phyloP scores from a whole-genome alignment of 2,797 vertebrate species.

The Danio jaintianensis region DNA sequence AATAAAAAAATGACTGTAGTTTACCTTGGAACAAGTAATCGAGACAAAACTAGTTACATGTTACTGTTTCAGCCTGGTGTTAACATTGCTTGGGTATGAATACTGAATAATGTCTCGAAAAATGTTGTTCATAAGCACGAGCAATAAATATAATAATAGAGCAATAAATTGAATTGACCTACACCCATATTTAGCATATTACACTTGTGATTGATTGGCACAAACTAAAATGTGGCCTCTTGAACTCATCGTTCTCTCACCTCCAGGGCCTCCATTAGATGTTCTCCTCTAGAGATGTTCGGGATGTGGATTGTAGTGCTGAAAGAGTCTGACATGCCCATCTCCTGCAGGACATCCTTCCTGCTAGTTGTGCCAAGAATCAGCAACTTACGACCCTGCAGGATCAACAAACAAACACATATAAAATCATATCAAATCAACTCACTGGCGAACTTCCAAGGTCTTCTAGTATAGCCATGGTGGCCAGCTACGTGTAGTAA shows the following conservation, averaged over 20 bases:
- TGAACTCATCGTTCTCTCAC: conserved; percentile 67
- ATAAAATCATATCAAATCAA: conserved; percentile 1
- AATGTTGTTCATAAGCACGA: too few relatives aligned
- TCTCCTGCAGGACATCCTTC: conserved; percentile 94
- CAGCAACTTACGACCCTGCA: conserved; percentile 91
- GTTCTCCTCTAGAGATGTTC: conserved; percentile 88
- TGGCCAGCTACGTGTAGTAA: conserved; percentile 24
- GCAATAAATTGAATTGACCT: too few relatives aligned
- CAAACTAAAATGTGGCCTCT: too few relatives aligned
- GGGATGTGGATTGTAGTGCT: conserved; percentile 93
- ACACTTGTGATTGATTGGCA: too few relatives aligned
- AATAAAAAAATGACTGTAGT: too few relatives aligned
- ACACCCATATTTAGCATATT: too few relatives aligned
- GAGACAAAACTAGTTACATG: too few relatives aligned
- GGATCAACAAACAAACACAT: conserved; percentile 38
- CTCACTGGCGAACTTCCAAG: neutral
- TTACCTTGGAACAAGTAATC: too few relatives aligned
- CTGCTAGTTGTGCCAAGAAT: conserved; percentile 96
- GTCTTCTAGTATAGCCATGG: neutral
- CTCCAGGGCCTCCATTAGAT: conserved; percentile 92
- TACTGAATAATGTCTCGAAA: too few relatives aligned
- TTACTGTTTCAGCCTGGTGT: too few relatives aligned
- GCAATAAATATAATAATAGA: too few relatives aligned
- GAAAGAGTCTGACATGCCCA: conserved; percentile 96
- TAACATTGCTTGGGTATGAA: too few relatives aligned